Conservation (phyloP, 2,113 vertebrate species). For the Talpa occidentalis region DNA sequence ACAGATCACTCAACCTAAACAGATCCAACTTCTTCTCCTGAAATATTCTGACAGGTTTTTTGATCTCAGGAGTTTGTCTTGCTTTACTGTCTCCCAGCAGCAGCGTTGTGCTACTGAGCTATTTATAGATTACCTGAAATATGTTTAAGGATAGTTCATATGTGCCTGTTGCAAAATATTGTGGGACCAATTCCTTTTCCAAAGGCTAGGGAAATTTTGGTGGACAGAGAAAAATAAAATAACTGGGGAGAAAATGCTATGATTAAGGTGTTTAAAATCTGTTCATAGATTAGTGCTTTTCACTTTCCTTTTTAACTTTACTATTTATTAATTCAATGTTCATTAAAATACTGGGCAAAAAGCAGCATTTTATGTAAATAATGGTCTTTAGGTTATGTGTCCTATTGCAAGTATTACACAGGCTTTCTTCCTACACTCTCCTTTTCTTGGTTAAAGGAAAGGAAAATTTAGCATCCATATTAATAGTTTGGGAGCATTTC, state of each 20-base stretch:
- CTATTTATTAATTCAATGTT: conserved; percentile 27
- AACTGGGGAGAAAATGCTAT: neutral
- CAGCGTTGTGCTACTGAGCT: conserved; percentile 70
- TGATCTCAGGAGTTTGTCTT: conserved; percentile 76
- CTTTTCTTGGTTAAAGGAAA: conserved; percentile 34
- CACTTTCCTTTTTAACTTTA: conserved; percentile 65
- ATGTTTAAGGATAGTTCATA: conserved; percentile 58
- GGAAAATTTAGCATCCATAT: neutral
- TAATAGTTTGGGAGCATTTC: conserved; percentile 6
- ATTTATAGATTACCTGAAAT: conserved; percentile 81
- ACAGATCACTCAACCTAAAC: conserved; percentile 35
- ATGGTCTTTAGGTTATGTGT: conserved; percentile 21
- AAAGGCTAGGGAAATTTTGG: conserved; percentile 75
- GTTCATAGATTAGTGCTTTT: neutral
- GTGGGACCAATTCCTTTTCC: conserved; percentile 72
- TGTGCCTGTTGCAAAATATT: conserved; percentile 69
- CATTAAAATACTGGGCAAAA: conserved; percentile 63
- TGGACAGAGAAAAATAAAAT: conserved; percentile 72
- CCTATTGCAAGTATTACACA: conserved; percentile 35
- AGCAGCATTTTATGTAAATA: conserved; percentile 20
- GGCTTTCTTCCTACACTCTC: conserved; percentile 11
- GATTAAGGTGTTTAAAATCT: neutral
- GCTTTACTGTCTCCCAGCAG: conserved; percentile 73
- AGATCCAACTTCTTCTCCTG: conserved; percentile 72
- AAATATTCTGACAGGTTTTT: conserved; percentile 73